These are phyloP conservation scores for Hipparchia sbordonii DNA, from an alignment of 2,888 invertebrate species.

Conservation along the genomic window DNA sequence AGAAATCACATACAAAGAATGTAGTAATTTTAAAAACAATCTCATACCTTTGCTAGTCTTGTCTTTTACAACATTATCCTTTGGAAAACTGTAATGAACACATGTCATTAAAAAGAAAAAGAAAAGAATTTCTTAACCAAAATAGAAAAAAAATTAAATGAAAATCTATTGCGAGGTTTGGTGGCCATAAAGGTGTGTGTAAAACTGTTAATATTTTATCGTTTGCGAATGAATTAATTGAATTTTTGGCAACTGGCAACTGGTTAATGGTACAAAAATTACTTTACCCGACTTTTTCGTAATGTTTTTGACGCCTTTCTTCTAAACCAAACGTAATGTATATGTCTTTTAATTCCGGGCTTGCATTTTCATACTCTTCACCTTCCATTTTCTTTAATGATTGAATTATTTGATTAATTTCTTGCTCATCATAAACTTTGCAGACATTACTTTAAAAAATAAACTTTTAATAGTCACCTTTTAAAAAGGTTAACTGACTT, in stretches of 20 bases:
- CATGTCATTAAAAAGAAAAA: not conserved
- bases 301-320: slow-evolving; percentile 56
- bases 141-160: not conserved
- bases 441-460: slow-evolving; percentile 25
- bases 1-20: not conserved
- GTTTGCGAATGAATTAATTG: not conserved
- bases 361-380: slow-evolving; percentile 61
- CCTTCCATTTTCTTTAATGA: slow-evolving; percentile 65
- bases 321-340: slow-evolving; percentile 66
- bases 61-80: slow-evolving; percentile 23
- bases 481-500: not conserved
- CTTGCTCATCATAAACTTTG: slow-evolving; percentile 60
- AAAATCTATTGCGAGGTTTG: too few relatives aligned
- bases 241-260: not conserved
- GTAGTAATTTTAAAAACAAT: not conserved
- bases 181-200: not conserved
- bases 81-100: slow-evolving; percentile 24
- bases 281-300: slow-evolving; percentile 47
- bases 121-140: not conserved
- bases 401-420: slow-evolving; percentile 61
- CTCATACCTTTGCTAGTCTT: slow-evolving; percentile 35
- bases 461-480: not conserved
- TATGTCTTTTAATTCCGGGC: slow-evolving; percentile 61
- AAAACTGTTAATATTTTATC: not conserved
- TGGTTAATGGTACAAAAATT: not conserved